Evolutionary conservation across 2,113 vertebrate species (phyloP), one percentile per base, ranked within the genome.

Genomic region (Mirounga angustirostris): DNA sequence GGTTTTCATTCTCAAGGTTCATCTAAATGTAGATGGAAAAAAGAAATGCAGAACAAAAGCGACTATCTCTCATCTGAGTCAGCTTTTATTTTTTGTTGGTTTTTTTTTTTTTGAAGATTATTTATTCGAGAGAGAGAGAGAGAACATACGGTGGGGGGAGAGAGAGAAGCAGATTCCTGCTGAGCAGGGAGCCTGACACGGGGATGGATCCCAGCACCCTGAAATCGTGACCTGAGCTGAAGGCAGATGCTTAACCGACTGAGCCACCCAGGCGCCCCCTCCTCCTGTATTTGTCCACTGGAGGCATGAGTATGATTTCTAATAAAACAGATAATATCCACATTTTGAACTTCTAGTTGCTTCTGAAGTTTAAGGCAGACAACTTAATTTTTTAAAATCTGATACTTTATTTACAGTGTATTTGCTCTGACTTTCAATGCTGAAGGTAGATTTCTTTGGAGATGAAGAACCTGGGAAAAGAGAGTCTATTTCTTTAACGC

Each of bases 291-390:
- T 89, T 69, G 74, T 94, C 65, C 18, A 69, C 54, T 82, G 46
- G 33, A 89, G 89, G 67, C 56, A 58, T 24, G 28, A 74, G 14
- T 81, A 5, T 33, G 0, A 28, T 81, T 90, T 91, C 24, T 80
- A 65, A 71, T 52, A 84, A 76, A 90, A 71, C 30, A 59, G 83
- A 52, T 82, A 92, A 58, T 67, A 50, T 54, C 52, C 9, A 80
- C 65, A 63, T 71, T 94, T 87, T 88, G 6, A 92, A 74, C 50
- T 74, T 88, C 26, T 78, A 33, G 63, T 21, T 88, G 61, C 63
- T 95, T 95, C 71, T 76, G 76, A 93, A 52, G n/a, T 69, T 79
- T 86, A 79, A 81, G 19, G 22, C 82, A 76, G 52, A 73, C 36
- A 61, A 10, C 73, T 81, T 92, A 40, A 40, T 43, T 96, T 76